These are phyloP conservation scores for Scomberomorus guttatus DNA, from an alignment of 2,797 vertebrate genomes.

Conservation along the genomic window DNA sequence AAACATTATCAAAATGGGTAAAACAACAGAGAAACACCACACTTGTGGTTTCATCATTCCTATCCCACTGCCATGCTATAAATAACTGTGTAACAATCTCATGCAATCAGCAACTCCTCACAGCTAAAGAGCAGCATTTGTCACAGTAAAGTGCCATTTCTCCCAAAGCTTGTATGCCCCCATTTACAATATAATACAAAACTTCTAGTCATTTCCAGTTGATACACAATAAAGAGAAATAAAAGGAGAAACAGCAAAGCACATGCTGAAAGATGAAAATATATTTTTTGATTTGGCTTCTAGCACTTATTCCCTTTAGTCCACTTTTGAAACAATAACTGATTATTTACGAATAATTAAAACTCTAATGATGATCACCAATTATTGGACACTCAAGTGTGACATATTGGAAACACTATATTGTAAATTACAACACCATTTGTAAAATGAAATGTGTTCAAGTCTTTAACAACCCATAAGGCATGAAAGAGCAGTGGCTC, in stretches of 20 bases:
- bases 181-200: constrained; percentile 55
- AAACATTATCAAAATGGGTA: constrained; percentile 37
- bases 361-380: constrained; percentile 10
- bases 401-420: constrained; percentile 27
- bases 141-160: constrained; percentile 58
- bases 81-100: constrained; percentile 57
- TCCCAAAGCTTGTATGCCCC: constrained; percentile 19
- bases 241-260: constrained; percentile 42
- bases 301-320: constrained; percentile 51
- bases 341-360: constrained; percentile 10
- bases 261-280: constrained; percentile 52
- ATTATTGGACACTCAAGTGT: background rate
- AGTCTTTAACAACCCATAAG: constrained; percentile 52
- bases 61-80: constrained; percentile 62
- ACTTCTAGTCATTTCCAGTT: constrained; percentile 42
- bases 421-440: constrained; percentile 30
- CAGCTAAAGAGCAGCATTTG: constrained; percentile 48
- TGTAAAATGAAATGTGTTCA: constrained; percentile 40
- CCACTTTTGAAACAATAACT: constrained; percentile 31
- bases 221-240: constrained; percentile 42
- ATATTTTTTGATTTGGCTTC: constrained; percentile 43
- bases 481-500: constrained; percentile 48
- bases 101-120: constrained; percentile 62
- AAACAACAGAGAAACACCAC: constrained; percentile 45
- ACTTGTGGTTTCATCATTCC: constrained; percentile 38